Percentiles rank a stretch among this genome's conserved stretches.
These are phyloP conservation scores for Malaclemys terrapin DNA, from an alignment of 2,113 vertebrate species.

Conservation along the genomic window DNA sequence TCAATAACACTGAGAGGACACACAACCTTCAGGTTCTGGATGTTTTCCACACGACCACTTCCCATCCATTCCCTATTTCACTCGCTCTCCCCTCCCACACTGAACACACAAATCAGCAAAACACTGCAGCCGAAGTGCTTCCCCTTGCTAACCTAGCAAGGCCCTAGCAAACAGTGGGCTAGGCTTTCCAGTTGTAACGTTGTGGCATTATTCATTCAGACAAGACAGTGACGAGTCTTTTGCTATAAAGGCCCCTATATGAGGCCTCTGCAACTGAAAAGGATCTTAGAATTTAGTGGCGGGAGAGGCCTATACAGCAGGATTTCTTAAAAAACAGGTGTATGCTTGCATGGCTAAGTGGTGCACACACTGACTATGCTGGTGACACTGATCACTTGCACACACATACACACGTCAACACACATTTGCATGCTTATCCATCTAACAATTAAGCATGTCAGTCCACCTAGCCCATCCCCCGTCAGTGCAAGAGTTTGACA, in stretches of 20 bases:
- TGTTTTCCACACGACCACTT: not conserved
- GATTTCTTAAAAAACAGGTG: not conserved
- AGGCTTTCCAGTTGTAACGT: not conserved
- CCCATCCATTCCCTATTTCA: not conserved
- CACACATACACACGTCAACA: not conserved
- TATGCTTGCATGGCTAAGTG: not conserved
- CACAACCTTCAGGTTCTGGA: accelerated
- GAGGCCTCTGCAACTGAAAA: not conserved
- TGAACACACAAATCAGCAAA: not conserved
- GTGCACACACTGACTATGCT: not conserved
- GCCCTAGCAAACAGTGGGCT: too few relatives aligned
- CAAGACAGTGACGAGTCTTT: not conserved
- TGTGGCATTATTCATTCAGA: not conserved
- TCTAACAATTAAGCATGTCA: not conserved
- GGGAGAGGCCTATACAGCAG: not conserved
- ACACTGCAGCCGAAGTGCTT: not conserved
- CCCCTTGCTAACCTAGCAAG: not conserved
- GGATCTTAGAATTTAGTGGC: not conserved
- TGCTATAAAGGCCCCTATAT: not conserved
- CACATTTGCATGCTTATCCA: not conserved
- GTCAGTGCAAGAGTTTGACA: too few relatives aligned
- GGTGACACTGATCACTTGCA: not conserved
- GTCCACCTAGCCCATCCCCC: too few relatives aligned
- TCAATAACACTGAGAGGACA: accelerated
- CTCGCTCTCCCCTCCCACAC: not conserved